Evolutionary conservation across 2,113 vertebrate species (phyloP).

Genomic region (Pollachius pollachius): DNA sequence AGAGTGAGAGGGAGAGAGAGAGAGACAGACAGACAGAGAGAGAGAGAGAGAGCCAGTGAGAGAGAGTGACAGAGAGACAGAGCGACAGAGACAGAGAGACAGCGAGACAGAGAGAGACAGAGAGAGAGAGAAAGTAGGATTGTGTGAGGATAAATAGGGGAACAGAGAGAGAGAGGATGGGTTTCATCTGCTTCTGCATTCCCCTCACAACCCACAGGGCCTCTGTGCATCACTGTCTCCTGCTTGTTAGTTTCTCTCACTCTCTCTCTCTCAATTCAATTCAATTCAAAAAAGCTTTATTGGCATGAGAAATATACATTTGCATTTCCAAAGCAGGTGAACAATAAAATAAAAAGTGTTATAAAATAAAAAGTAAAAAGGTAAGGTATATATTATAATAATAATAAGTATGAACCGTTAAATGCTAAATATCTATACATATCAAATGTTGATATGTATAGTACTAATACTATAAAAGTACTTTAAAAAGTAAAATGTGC

Average conservation of each 20-base stretch:
- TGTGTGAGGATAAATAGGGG: not conserved
- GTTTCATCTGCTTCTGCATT: no score
- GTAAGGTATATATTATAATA: no score
- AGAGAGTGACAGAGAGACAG: not conserved
- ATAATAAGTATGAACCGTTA: no score
- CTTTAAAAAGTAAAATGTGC: no score
- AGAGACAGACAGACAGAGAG: not conserved
- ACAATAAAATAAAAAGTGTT: no score
- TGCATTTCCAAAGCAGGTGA: no score
- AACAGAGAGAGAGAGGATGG: conserved; percentile 3
- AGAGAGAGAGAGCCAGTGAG: not conserved
- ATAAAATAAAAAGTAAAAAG: no score
- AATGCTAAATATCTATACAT: no score
- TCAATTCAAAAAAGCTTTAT: no score
- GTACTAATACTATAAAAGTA: no score
- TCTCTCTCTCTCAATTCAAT: conserved; percentile 26
- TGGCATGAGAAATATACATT: no score
- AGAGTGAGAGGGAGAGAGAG: not conserved
- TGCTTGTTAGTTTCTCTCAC: conserved; percentile 12
- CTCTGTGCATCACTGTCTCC: conserved; percentile 38
- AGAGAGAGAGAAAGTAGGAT: not conserved
- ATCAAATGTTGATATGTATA: no score
- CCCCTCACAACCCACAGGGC: conserved; percentile 30
- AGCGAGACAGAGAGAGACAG: not conserved
- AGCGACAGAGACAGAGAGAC: not conserved